These are phyloP conservation scores for Ranitomeya imitator DNA, from an alignment of 2,113 vertebrate genomes.

Conservation along the genomic window DNA sequence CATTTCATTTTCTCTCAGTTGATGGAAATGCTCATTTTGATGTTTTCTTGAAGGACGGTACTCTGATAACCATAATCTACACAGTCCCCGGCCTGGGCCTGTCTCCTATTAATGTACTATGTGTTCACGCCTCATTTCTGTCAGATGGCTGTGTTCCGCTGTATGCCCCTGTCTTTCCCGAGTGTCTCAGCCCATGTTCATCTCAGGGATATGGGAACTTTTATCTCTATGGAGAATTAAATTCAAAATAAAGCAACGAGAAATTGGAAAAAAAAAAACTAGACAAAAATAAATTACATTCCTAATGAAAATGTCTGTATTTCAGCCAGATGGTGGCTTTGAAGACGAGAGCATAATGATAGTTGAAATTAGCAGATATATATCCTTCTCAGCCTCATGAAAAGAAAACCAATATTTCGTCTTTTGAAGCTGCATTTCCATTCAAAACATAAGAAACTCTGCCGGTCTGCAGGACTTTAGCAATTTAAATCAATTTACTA, in stretches of 20 bases:
- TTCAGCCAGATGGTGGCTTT: constrained; percentile 46
- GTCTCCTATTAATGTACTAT: constrained; percentile 24
- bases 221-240: constrained; percentile 49
- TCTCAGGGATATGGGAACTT: constrained; percentile 32
- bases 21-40: constrained; percentile 27
- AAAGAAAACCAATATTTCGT: constrained; percentile 43
- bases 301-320: constrained; percentile 56
- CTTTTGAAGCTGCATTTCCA: constrained; percentile 41
- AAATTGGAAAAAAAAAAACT: neutral
- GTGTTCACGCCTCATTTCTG: constrained; percentile 51
- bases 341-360: constrained; percentile 55
- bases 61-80: constrained; percentile 45
- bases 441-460: constrained; percentile 4
- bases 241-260: constrained; percentile 32
- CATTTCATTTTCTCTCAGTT: constrained; percentile 46
- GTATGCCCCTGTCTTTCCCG: constrained; percentile 4
- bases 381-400: constrained; percentile 20
- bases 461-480: neutral
- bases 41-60: constrained; percentile 42
- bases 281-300: constrained; percentile 52
- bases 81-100: constrained; percentile 8
- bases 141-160: constrained; percentile 33
- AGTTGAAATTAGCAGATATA: constrained; percentile 47
- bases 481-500: constrained; percentile 46
- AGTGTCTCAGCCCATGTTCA: constrained; percentile 20